These are phyloP conservation scores for Atta cephalotes DNA, from an alignment of 1,140 invertebrate genomes.

Conservation along the genomic window DNA sequence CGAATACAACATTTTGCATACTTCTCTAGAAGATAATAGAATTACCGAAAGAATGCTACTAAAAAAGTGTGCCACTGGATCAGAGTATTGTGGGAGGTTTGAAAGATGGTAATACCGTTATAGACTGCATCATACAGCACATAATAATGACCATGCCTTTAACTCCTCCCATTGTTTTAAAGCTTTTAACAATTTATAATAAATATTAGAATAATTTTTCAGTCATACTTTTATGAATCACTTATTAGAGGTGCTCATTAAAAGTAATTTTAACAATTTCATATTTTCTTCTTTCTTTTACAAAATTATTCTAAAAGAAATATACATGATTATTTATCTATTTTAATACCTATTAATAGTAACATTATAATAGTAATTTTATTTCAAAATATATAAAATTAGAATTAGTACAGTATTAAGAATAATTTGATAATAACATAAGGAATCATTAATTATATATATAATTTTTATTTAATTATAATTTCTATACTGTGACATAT, in stretches of 20 bases:
- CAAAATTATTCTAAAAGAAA: neutral
- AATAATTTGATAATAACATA: neutral
- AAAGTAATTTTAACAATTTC: conserved; percentile 11
- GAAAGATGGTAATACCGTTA: conserved; percentile 71
- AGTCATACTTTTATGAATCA: neutral
- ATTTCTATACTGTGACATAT: neutral
- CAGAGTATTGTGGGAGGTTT: conserved; percentile 60
- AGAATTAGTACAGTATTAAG: neutral
- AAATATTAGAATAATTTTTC: neutral
- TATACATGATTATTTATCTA: neutral
- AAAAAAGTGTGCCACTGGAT: conserved; percentile 73
- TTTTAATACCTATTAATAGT: neutral
- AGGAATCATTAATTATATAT: neutral
- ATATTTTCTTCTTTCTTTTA: neutral
- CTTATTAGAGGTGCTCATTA: neutral
- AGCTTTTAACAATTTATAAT: conserved; percentile 8
- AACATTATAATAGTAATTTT: neutral
- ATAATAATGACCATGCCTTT: conserved; percentile 67
- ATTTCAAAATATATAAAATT: conserved; percentile 17
- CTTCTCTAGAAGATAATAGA: conserved; percentile 18
- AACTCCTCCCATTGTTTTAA: neutral
- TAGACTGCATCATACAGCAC: conserved; percentile 39
- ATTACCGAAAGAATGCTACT: conserved; percentile 48
- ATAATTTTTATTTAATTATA: neutral
- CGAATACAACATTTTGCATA: conserved; percentile 1